Evolutionary conservation across 1,140 invertebrate species (phyloP).

Genomic region (Zophobas atratus): DNA sequence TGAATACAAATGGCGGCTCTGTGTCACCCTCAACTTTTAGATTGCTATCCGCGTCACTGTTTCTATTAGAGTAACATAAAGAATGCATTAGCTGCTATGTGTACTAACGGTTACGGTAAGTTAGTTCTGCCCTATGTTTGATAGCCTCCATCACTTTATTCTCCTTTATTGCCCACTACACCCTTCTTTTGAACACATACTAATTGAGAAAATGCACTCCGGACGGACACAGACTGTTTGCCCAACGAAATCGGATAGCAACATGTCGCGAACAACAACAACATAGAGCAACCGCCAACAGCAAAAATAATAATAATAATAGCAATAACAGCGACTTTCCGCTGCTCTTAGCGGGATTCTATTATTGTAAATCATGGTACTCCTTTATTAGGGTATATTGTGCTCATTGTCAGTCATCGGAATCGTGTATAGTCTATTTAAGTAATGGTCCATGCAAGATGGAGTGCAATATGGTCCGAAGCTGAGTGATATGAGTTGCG

Average conservation of each 20-base stretch:
- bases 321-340: too few relatives aligned
- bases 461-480: conserved; percentile 59
- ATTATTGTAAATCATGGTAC: background rate
- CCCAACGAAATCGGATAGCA: too few relatives aligned
- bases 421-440: conserved; percentile 57
- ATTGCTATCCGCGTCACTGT: conserved; percentile 61
- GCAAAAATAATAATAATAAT: too few relatives aligned
- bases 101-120: conserved; percentile 62
- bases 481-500: conserved; percentile 51
- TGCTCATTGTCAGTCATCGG: conserved; percentile 38
- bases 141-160: conserved; percentile 57
- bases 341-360: background rate
- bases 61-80: conserved; percentile 65
- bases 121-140: conserved; percentile 62
- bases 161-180: conserved; percentile 52
- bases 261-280: too few relatives aligned
- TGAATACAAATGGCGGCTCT: conserved; percentile 53
- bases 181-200: conserved; percentile 45
- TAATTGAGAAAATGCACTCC: conserved; percentile 29
- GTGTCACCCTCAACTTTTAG: conserved; percentile 56
- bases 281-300: too few relatives aligned
- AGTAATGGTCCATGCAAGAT: conserved; percentile 61
- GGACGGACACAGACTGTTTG: background rate
- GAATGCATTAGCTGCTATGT: conserved; percentile 64
- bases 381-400: conserved; percentile 21